Evolutionary conservation across 1,140 invertebrate species (phyloP).

Genomic region (Trichoplusia ni): DNA sequence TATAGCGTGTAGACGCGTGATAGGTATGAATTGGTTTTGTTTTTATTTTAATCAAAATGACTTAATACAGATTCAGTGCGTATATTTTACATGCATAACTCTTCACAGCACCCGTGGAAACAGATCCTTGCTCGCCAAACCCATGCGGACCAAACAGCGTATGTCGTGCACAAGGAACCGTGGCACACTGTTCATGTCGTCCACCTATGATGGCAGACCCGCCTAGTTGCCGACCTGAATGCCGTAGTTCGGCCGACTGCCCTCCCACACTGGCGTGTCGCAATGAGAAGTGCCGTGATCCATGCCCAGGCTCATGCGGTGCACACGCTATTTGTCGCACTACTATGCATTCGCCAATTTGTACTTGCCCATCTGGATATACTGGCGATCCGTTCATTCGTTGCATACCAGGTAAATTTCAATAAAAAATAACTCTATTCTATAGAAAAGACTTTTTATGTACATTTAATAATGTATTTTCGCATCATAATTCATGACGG

Average conservation of each 20-base stretch:
- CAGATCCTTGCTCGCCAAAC: conserved; percentile 87
- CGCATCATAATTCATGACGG: conserved; percentile 8
- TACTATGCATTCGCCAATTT: conserved; percentile 87
- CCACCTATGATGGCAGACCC: conserved; percentile 85
- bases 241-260: conserved; percentile 86
- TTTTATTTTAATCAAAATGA: not conserved
- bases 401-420: conserved; percentile 84
- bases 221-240: conserved; percentile 87
- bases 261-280: conserved; percentile 85
- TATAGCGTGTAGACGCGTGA: conserved; percentile 79
- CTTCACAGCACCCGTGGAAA: conserved; percentile 71
- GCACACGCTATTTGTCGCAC: conserved; percentile 86
- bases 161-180: conserved; percentile 84
- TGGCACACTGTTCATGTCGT: conserved; percentile 86
- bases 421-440: not conserved
- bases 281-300: conserved; percentile 87
- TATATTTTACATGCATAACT: not conserved
- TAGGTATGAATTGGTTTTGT: conserved; percentile 73
- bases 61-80: not conserved
- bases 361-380: conserved; percentile 85
- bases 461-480: no score
- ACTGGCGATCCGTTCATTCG: conserved; percentile 86
- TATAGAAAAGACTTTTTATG: no score
- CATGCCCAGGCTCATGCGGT: conserved; percentile 89
- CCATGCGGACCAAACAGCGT: conserved; percentile 88